Evolutionary conservation across 2,797 vertebrate species (phyloP), one percentile per base, ranked within the genome.

Genomic region (Steatocranus sp.): DNA sequence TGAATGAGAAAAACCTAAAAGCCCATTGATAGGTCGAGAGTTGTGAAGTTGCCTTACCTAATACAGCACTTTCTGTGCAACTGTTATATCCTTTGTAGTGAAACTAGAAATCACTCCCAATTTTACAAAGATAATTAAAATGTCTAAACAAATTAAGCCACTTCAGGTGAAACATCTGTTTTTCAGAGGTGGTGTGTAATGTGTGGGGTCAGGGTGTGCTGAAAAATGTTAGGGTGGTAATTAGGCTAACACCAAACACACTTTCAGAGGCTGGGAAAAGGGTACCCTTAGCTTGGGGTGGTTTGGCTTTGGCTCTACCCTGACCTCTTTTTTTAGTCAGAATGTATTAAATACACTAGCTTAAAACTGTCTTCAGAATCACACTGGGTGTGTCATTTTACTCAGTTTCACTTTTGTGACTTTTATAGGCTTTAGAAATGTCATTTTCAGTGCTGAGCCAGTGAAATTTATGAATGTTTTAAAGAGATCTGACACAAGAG

Each of bases 91-190:
- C 7, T 38, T 6, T 75, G 34, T 43, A 76, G 51, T 25, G 30
- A 79, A 75, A 88, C 78, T 20, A 32, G 41, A 78, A 41, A 34
- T 36, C 1, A 18, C 18, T 81, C 43, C 38, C 61, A 11, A 32
- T 76, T 87, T 80, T 27, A 78, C 49, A 53, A 20, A 84, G 30
- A 20, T 83, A 73, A 89, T 86, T 84, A 54, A 41, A 76, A 85
- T 23, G 61, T 81, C 83, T 48, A 15, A 89, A 88, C 75, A 76
- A 53, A 89, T 91, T 81, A 86, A 91, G 76, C 79, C 84, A 5
- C 79, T 92, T 84, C 83, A 90, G 88, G 82, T 86, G 77, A 93
- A 91, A 90, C 94, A 93, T 94, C 93, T 95, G 93, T 92, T 95
- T 61, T 92, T 88, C 70, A 63, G 88, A 90, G 75, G 83, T 87